These are phyloP conservation scores for Dexiosoma caninum DNA, from an alignment of 2,888 invertebrate genomes.

Conservation along the genomic window DNA sequence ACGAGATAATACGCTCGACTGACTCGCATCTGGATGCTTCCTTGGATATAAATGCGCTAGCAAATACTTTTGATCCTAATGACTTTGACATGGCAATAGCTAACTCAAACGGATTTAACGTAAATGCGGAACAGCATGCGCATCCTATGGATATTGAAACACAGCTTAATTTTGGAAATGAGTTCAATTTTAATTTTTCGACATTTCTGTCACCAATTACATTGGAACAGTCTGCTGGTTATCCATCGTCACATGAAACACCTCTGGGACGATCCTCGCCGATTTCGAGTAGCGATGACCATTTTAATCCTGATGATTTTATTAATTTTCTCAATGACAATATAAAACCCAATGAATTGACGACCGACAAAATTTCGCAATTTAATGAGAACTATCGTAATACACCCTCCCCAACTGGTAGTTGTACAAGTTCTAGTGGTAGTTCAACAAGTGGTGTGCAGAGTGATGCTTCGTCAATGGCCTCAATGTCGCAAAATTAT, in stretches of 20 bases:
- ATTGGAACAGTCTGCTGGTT: constrained; percentile 53
- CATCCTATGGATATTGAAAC: constrained; percentile 16
- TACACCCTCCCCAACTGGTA: constrained; percentile 75
- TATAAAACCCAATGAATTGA: constrained; percentile 67
- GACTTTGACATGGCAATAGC: constrained; percentile 38
- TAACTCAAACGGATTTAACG: constrained; percentile 12
- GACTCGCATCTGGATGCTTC: constrained; percentile 70
- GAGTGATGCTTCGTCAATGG: constrained; percentile 69
- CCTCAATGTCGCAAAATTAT: constrained; percentile 48
- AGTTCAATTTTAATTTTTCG: constrained; percentile 64
- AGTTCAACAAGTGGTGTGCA: constrained; percentile 72
- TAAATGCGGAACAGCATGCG: neutral
- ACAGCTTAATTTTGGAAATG: constrained; percentile 35
- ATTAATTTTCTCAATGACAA: constrained; percentile 71
- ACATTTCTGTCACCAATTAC: constrained; percentile 65
- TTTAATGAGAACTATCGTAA: constrained; percentile 67
- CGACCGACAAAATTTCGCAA: constrained; percentile 56
- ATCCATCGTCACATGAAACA: constrained; percentile 53
- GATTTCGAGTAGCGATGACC: constrained; percentile 62
- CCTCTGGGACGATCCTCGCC: constrained; percentile 62
- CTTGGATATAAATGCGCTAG: constrained; percentile 65
- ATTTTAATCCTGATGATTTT: constrained; percentile 73
- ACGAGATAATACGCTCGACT: constrained; percentile 72
- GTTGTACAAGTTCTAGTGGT: constrained; percentile 69
- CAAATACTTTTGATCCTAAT: constrained; percentile 31